Evolutionary conservation across 1,140 invertebrate species (phyloP).

Genomic region (Ceratosolen solmsi): DNA sequence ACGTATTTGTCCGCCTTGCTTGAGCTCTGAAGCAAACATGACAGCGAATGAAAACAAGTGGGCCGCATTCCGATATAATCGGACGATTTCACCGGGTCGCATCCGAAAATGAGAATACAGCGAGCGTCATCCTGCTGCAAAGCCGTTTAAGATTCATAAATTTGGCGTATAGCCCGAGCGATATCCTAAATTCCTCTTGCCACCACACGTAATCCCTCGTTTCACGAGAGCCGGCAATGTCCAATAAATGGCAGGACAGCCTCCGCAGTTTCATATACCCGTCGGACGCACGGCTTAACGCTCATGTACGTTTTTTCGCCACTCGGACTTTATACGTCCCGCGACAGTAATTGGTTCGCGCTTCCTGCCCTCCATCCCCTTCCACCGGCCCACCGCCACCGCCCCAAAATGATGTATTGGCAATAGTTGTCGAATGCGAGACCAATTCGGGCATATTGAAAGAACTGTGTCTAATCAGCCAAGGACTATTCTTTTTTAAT

Average conservation of each 20-base stretch:
- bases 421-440: too few species aligned
- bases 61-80: constrained; percentile 10
- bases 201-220: neutral
- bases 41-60: neutral
- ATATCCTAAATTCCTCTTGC: constrained; percentile 8
- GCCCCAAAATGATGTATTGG: too few species aligned
- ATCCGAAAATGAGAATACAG: neutral
- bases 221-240: neutral
- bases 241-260: constrained; percentile 35
- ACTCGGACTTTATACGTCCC: too few species aligned
- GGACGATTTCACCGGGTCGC: constrained; percentile 45
- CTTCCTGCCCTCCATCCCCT: too few species aligned
- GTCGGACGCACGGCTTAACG: neutral
- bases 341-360: too few species aligned
- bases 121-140: neutral
- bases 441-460: too few species aligned
- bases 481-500: too few species aligned
- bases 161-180: neutral
- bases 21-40: neutral
- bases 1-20: too few species aligned
- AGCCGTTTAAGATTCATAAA: constrained; percentile 51
- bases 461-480: too few species aligned
- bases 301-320: neutral
- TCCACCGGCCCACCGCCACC: too few species aligned
- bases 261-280: neutral